Evolutionary conservation across 2,888 invertebrate species (phyloP), one percentile per base, ranked within the genome.

Genomic region (Amiota minor): DNA sequence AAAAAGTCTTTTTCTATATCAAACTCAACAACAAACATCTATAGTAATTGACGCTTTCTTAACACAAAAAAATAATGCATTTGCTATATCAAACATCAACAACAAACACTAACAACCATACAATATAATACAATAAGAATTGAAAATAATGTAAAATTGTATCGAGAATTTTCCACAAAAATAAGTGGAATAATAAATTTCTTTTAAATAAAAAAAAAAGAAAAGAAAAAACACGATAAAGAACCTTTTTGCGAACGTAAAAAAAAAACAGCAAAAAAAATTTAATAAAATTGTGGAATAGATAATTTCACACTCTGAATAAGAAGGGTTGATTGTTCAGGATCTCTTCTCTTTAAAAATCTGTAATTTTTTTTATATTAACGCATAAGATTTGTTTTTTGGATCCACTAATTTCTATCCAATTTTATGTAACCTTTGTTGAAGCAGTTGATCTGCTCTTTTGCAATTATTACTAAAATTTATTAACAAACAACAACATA

Each of bases 21-120:
- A 35, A 35, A 4, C 4, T 35, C 67, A 46, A 11, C 67, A 12
- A 53, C 9, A 35, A 65, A 67, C 50, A 55, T 56, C 12, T 53
- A 35, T 64, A 75, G 73, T 81, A 62, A 76, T 74, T 83, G 85
- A 85, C 80, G 82, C 84, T 83, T 81, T 79, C 79, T 84, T 35
- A 35, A 35, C 2, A 23, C 1, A 1, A 23, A 23, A 35, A 83
- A 85, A 76, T 84, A 85, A 76, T 84, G 85, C 83, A 83, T 83
- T 83, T 83, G 80, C 79, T 75, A 3, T 35, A 35, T 6, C 35
- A 35, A 35, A 35, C 35, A 35, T 35, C 35, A 35, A 59, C 59
- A 59, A 59, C 16, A 59, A 18, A 59, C 16, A 59, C 18, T 11
- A 56, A 56, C 3, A 11, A n/a, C 35, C 6, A 35, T 35, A 73